Evolutionary conservation across 2,797 vertebrate species (phyloP).

Genomic region (Mus caroli): DNA sequence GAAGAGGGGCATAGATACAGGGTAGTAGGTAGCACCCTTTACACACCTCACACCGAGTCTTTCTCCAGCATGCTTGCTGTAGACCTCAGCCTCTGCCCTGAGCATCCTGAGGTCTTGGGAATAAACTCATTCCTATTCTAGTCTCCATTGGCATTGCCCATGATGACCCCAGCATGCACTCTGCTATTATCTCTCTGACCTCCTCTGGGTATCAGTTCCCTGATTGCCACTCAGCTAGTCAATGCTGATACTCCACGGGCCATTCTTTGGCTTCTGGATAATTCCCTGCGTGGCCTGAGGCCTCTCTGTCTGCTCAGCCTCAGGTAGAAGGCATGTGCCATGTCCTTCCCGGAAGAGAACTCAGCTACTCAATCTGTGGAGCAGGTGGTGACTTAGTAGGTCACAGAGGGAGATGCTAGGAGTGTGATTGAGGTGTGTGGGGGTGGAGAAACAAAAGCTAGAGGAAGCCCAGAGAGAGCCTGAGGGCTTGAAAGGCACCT

Average conservation of each 20-base stretch:
- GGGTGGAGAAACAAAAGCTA: fast-evolving
- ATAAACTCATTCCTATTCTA: neutral
- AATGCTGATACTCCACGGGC: fast-evolving
- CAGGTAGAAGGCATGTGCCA: too few relatives aligned
- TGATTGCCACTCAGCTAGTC: neutral
- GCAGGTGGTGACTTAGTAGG: too few relatives aligned
- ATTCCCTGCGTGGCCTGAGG: fast-evolving
- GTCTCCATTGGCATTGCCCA: neutral
- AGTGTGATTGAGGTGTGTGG: fast-evolving
- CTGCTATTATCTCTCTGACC: neutral
- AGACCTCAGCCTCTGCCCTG: neutral
- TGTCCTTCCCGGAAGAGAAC: too few relatives aligned
- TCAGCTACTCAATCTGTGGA: fast-evolving
- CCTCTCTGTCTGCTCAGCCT: too few relatives aligned
- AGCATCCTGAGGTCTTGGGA: neutral
- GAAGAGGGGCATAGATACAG: fast-evolving
- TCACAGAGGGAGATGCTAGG: fast-evolving
- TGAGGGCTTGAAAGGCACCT: neutral
- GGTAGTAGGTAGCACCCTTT: fast-evolving
- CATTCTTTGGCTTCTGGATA: neutral
- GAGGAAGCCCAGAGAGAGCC: neutral
- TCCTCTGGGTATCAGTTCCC: fast-evolving
- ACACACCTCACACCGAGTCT: too few relatives aligned
- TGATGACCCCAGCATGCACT: fast-evolving
- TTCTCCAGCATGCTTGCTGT: neutral